Percentiles rank a stretch among this genome's conserved stretches.
Conservation (phyloP, 2,888 invertebrate species). For the Tanypteryx hageni region DNA sequence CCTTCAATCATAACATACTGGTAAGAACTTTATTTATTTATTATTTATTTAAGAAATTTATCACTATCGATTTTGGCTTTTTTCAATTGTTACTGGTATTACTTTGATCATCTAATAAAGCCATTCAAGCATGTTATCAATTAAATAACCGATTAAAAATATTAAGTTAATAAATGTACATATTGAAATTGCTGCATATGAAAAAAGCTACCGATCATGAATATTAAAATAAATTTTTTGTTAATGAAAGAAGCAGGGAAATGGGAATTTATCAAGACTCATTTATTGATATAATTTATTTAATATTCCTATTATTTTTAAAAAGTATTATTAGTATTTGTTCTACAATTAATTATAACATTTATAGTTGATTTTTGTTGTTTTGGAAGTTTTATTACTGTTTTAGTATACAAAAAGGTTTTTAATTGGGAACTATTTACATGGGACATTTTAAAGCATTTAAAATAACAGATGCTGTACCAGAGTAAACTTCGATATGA, state of each 20-base stretch:
- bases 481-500: neutral
- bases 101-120: too few relatives aligned
- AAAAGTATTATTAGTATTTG: neutral
- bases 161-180: too few relatives aligned
- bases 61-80: too few relatives aligned
- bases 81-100: too few relatives aligned
- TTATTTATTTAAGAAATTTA: too few relatives aligned
- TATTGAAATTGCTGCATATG: too few relatives aligned
- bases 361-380: neutral
- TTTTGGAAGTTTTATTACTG: conserved; percentile 50
- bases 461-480: conserved; percentile 17
- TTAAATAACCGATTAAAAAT: too few relatives aligned
- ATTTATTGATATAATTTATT: neutral
- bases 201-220: too few relatives aligned
- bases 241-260: neutral
- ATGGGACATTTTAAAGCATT: conserved; percentile 31
- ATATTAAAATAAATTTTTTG: too few relatives aligned
- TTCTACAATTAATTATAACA: neutral
- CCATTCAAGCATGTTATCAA: too few relatives aligned
- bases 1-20: too few relatives aligned
- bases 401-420: conserved; percentile 35
- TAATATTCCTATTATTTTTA: neutral
- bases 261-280: neutral
- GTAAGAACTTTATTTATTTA: too few relatives aligned
- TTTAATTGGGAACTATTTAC: conserved; percentile 47